Evolutionary conservation across 2,888 invertebrate species (phyloP).

Genomic region (Pristionchus mayeri): DNA sequence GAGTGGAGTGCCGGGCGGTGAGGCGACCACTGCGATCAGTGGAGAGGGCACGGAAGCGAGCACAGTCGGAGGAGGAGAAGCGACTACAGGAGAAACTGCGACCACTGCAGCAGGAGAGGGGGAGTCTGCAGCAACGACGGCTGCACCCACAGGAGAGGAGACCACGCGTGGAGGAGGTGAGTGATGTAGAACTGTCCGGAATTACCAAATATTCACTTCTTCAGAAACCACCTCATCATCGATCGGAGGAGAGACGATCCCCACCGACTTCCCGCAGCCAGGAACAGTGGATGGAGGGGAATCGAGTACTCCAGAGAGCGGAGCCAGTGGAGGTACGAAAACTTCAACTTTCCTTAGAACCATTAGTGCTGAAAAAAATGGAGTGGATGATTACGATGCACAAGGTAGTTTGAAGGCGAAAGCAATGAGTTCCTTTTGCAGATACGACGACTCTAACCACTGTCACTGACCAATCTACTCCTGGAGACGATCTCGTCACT

Average conservation of each 20-base stretch:
- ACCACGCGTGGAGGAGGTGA: neutral
- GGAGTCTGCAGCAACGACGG: neutral
- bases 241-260: neutral
- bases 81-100: neutral
- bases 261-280: neutral
- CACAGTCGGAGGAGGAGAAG: neutral
- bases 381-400: neutral
- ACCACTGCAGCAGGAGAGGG: neutral
- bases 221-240: neutral
- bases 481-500: neutral
- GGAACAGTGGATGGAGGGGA: neutral
- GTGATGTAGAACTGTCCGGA: neutral
- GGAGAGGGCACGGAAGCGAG: neutral
- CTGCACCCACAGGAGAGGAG: neutral
- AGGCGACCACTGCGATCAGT: neutral
- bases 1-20: neutral
- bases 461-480: neutral
- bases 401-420: no score
- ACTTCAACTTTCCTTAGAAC: no score
- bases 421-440: slow-evolving; percentile 4
- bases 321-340: neutral
- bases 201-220: neutral
- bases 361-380: no score
- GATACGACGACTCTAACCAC: neutral
- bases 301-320: neutral